Percentiles rank a stretch among this genome's conserved stretches.
These are phyloP conservation scores for Corynorhinus townsendii DNA, from an alignment of 2,113 vertebrate genomes.

Conservation along the genomic window DNA sequence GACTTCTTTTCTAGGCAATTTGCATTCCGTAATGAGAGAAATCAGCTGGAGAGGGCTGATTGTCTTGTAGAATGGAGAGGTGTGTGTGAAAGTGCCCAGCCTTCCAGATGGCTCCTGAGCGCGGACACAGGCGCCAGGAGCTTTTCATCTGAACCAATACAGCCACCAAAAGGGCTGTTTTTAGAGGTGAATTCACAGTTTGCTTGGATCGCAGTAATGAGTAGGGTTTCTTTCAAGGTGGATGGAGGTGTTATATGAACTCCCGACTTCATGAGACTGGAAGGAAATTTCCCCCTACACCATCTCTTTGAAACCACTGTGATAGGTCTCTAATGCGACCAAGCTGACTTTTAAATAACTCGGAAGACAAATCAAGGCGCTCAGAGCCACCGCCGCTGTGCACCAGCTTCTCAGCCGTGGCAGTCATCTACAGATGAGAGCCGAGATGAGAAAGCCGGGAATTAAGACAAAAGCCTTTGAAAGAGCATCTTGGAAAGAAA, in stretches of 20 bases:
- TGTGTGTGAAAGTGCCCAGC: conserved; percentile 82
- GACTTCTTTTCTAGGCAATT: conserved; percentile 82
- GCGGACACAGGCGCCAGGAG: conserved; percentile 69
- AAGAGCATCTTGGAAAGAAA: not conserved
- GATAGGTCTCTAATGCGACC: conserved; percentile 20
- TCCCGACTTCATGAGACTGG: conserved; percentile 51
- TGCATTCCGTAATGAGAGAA: conserved; percentile 82
- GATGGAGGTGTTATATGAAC: conserved; percentile 67
- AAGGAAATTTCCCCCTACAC: conserved; percentile 51
- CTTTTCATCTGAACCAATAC: conserved; percentile 73
- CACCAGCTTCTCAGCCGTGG: not conserved
- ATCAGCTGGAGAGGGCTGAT: conserved; percentile 83
- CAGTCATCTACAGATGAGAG: not conserved
- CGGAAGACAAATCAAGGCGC: conserved; percentile 37
- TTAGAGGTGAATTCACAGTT: conserved; percentile 72
- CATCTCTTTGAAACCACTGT: conserved; percentile 22
- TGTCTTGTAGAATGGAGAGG: conserved; percentile 81
- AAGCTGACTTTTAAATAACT: conserved; percentile 61
- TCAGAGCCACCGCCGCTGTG: not conserved
- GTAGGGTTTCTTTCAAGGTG: conserved; percentile 65
- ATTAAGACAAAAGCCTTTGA: not conserved
- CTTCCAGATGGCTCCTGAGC: conserved; percentile 79
- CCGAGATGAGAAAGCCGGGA: not conserved
- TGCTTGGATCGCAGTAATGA: conserved; percentile 73
- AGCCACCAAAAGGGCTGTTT: conserved; percentile 62